Evolutionary conservation across 2,797 vertebrate genomes (phyloP).

Genomic region (Limosa lapponica): DNA sequence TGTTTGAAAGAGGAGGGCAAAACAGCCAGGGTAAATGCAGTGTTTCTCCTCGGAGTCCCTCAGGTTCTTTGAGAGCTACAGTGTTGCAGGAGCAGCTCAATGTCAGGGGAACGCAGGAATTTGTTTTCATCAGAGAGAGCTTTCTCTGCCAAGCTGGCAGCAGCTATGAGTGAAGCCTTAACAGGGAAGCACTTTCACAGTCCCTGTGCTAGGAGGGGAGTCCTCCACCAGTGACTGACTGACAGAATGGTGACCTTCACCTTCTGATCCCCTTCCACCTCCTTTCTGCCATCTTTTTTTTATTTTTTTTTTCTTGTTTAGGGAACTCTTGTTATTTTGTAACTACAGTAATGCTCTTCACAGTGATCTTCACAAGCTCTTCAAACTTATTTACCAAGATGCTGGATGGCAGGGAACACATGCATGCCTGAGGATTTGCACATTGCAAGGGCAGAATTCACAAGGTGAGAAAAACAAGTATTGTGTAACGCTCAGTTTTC

Average conservation of each 20-base stretch:
- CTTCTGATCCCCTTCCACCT: background rate
- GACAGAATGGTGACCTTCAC: background rate
- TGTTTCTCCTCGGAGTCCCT: constrained; percentile 3
- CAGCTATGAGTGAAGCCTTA: background rate
- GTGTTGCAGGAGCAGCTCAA: background rate
- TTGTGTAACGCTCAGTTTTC: background rate
- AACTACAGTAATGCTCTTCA: background rate
- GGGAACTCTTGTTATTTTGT: background rate
- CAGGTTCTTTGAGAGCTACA: constrained; percentile 14
- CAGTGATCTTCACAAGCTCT: background rate
- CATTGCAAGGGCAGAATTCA: constrained; percentile 4
- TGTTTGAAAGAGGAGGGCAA: constrained; percentile 1
- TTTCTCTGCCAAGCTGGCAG: constrained; percentile 53
- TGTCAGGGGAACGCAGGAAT: constrained; percentile 9
- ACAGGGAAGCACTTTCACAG: background rate
- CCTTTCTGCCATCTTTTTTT: background rate
- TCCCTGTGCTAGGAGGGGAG: background rate
- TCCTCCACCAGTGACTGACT: background rate
- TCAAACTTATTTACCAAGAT: background rate
- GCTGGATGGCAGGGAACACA: background rate
- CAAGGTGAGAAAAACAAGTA: constrained; percentile 31
- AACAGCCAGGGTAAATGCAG: background rate
- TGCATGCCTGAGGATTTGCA: background rate
- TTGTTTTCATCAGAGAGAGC: background rate
- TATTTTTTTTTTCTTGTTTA: background rate